A percentile compares a stretch with the other conserved stretches of the same genome.
phyloP scores from a whole-genome alignment of 2,888 invertebrate genomes.

The Acanthopleura granulata region DNA sequence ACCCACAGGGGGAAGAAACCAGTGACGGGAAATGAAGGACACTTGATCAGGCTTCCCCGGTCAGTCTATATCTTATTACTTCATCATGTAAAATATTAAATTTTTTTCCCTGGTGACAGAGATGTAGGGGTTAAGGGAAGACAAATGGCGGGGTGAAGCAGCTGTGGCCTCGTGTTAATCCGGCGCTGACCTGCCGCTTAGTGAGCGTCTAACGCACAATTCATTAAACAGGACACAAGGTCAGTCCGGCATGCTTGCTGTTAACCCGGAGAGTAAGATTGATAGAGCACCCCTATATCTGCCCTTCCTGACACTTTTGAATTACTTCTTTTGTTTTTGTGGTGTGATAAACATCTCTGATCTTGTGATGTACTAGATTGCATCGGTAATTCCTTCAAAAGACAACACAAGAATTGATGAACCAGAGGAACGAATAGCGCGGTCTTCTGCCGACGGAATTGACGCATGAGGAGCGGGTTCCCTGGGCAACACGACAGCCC shows the following conservation, averaged over 20 bases:
- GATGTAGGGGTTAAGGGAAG: not conserved
- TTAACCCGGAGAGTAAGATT: not conserved
- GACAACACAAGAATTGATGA: not conserved
- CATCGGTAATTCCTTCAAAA: slow-evolving; percentile 1
- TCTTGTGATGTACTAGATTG: not conserved
- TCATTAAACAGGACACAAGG: slow-evolving; percentile 1
- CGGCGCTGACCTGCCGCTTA: not conserved
- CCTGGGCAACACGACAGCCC: too few relatives aligned
- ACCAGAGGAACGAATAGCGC: too few relatives aligned
- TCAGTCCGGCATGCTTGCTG: not conserved
- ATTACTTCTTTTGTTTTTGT: slow-evolving; percentile 18
- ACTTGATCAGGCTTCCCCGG: too few relatives aligned
- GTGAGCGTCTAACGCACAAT: not conserved
- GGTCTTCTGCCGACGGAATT: too few relatives aligned
- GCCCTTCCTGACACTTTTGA: not conserved
- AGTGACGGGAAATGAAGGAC: too few relatives aligned
- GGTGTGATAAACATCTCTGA: slow-evolving; percentile 4
- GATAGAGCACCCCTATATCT: slow-evolving; percentile 11
- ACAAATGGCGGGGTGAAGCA: not conserved
- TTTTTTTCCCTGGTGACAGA: too few relatives aligned
- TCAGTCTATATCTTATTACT: too few relatives aligned
- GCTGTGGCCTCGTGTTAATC: not conserved
- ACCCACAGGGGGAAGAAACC: too few relatives aligned
- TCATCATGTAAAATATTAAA: too few relatives aligned
- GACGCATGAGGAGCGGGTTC: too few relatives aligned